Evolutionary conservation across 2,888 invertebrate genomes (phyloP).

Genomic region (Drosophila quasianomalipes): DNA sequence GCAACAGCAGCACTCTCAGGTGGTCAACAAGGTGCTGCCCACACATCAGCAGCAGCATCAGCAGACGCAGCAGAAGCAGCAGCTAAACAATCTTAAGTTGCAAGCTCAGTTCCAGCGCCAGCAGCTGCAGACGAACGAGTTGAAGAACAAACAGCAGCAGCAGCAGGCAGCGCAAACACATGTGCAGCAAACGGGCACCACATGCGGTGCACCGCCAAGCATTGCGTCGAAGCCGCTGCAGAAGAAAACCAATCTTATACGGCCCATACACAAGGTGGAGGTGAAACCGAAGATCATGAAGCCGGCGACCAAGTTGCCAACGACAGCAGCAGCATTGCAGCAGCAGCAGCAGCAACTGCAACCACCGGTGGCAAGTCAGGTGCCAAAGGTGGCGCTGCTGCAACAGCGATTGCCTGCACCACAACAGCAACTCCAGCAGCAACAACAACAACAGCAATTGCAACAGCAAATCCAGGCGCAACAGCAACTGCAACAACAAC

Average conservation of each 20-base stretch:
- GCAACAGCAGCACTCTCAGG: conserved; percentile 6
- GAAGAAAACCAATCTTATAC: conserved; percentile 81
- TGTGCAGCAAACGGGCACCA: conserved; percentile 51
- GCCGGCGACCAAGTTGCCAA: conserved; percentile 42
- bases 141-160: conserved; percentile 56
- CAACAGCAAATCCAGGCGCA: conserved; percentile 27
- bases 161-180: conserved; percentile 33
- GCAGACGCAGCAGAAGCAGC: conserved; percentile 20
- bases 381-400: conserved; percentile 52
- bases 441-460: conserved; percentile 19
- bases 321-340: conserved; percentile 26
- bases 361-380: conserved; percentile 24
- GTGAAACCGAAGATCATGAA: conserved; percentile 82
- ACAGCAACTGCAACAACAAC: conserved; percentile 33
- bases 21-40: conserved; percentile 8
- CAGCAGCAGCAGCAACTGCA: conserved; percentile 51
- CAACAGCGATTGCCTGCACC: conserved; percentile 47
- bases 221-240: conserved; percentile 70
- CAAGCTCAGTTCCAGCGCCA: conserved; percentile 45
- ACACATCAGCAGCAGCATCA: conserved; percentile 8
- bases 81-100: conserved; percentile 31
- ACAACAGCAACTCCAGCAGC: conserved; percentile 37
- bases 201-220: conserved; percentile 71
- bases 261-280: conserved; percentile 82
- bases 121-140: conserved; percentile 34